These are phyloP conservation scores for Watsonalla binaria DNA, from an alignment of 2,888 invertebrate genomes.

Conservation along the genomic window DNA sequence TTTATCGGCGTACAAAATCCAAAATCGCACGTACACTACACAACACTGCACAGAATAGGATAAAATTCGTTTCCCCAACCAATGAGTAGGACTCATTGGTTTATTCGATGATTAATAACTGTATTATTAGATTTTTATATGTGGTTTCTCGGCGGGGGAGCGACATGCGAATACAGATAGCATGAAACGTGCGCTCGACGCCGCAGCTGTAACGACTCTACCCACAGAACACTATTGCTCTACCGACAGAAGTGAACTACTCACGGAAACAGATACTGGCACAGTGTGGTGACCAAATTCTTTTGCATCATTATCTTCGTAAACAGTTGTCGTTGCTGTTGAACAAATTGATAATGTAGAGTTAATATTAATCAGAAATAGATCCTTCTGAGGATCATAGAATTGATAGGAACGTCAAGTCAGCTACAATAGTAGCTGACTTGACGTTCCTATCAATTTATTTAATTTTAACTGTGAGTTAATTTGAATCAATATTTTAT, in stretches of 20 bases:
- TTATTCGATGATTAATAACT: slow-evolving; percentile 30
- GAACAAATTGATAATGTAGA: background rate
- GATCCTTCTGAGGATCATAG: background rate
- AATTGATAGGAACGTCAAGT: background rate
- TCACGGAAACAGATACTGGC: background rate
- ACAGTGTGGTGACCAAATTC: background rate
- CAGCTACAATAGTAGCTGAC: background rate
- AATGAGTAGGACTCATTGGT: slow-evolving; percentile 9
- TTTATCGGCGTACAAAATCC: slow-evolving; percentile 8
- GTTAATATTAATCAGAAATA: background rate
- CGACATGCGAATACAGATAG: background rate
- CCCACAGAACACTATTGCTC: background rate
- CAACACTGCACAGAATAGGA: slow-evolving; percentile 9
- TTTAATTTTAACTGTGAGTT: no score
- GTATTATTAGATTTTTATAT: slow-evolving; percentile 41
- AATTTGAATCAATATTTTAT: no score
- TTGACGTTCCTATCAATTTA: no score
- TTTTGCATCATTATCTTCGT: background rate
- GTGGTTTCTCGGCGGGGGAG: slow-evolving; percentile 43
- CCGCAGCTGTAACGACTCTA: slow-evolving; percentile 21
- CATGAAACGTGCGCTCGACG: slow-evolving; percentile 26
- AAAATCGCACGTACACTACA: slow-evolving; percentile 3
- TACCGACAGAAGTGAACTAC: background rate
- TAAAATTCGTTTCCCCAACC: slow-evolving; percentile 19
- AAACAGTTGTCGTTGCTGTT: background rate